These are phyloP conservation scores for Hylia prasina DNA, from an alignment of 2,113 vertebrate species.

Conservation along the genomic window DNA sequence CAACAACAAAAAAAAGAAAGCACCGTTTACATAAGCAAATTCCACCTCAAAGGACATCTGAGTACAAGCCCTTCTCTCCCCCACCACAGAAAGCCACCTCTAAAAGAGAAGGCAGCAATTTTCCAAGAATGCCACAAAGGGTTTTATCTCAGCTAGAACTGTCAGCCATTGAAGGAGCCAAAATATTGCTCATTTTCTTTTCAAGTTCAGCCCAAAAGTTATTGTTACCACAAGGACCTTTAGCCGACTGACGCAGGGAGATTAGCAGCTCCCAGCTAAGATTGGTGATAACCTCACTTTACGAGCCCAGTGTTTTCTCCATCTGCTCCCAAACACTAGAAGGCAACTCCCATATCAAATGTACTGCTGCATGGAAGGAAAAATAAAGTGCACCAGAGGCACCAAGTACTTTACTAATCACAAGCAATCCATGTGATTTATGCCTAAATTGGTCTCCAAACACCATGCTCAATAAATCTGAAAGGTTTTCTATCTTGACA, in stretches of 20 bases:
- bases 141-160: constrained; percentile 11
- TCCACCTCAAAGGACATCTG: background rate
- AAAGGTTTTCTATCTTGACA: background rate
- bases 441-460: background rate
- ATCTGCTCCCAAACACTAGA: background rate
- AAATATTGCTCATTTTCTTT: constrained; percentile 20
- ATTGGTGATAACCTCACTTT: background rate
- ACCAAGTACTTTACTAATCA: background rate
- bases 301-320: background rate
- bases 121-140: background rate
- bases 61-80: background rate
- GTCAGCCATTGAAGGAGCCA: background rate
- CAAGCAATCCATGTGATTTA: constrained; percentile 12
- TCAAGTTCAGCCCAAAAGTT: background rate
- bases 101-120: background rate
- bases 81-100: background rate
- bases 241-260: background rate
- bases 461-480: background rate
- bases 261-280: background rate
- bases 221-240: constrained; percentile 1
- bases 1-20: background rate
- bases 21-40: constrained; percentile 13
- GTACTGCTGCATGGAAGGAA: background rate
- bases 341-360: background rate
- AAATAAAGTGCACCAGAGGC: background rate